Percentiles rank a stretch among this genome's conserved stretches.
phyloP scores from a whole-genome alignment of 2,797 vertebrate genomes.

The Pagetopsis macropterus region DNA sequence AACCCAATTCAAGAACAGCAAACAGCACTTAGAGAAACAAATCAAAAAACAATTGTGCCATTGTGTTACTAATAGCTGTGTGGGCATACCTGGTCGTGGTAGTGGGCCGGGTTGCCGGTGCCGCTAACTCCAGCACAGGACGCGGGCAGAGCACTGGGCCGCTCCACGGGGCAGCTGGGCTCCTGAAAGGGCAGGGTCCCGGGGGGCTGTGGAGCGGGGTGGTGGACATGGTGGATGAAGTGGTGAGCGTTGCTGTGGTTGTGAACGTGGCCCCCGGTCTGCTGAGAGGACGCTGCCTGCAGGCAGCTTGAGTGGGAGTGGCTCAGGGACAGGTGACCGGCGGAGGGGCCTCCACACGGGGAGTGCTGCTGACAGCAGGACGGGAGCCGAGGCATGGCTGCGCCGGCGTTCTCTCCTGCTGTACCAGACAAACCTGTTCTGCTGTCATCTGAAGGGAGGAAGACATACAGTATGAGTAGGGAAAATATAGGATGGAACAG shows the following conservation, averaged over 20 bases:
- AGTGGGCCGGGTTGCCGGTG: constrained; percentile 80
- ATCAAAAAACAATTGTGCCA: not conserved
- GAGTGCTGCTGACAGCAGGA: constrained; percentile 99
- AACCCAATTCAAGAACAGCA: not conserved
- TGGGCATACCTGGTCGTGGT: constrained; percentile 92
- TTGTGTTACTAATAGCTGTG: not conserved
- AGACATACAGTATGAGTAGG: not conserved
- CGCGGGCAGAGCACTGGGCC: constrained; percentile 89
- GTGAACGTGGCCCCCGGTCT: constrained; percentile 66
- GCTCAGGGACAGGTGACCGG: constrained; percentile 88
- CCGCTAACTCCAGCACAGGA: constrained; percentile 87
- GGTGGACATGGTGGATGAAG: constrained; percentile 93
- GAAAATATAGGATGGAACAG: not conserved
- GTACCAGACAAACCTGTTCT: constrained; percentile 86
- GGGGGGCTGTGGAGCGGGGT: constrained; percentile 87
- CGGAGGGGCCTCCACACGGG: constrained; percentile 91
- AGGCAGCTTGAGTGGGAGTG: constrained; percentile 93
- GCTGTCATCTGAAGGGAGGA: constrained; percentile 83
- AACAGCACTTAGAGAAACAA: not conserved
- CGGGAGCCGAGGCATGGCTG: constrained; percentile 94
- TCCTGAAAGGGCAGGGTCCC: constrained; percentile 90
- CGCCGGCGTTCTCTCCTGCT: constrained; percentile 85
- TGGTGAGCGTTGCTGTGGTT: constrained; percentile 87
- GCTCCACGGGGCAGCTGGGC: constrained; percentile 90
- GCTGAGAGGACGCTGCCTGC: constrained; percentile 87